Base-by-base conservation (phyloP, 2,888 invertebrate species). In the Nymphalis urticae region DNA sequence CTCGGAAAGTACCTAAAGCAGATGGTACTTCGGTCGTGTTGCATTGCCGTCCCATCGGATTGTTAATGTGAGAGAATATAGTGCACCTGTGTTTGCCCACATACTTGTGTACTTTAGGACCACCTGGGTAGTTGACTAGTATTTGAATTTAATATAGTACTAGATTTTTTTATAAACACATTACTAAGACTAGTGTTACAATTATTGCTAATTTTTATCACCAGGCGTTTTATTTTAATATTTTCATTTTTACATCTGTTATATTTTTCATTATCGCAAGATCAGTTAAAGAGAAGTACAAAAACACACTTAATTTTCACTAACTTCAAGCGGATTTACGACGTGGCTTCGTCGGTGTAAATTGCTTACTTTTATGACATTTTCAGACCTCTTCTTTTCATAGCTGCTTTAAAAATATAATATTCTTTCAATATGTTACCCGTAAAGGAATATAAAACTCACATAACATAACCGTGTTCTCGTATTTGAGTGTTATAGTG, bases 331-430 rank as follows among this genome's bases (percentile, higher is more conserved):
- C 76, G 82, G 82, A 86, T 86, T 88, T 86, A 87, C 83, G 85
- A 80, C 76, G 78, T 75, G 74, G 81, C 78, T 77, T 79, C 80
- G 82, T 84, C 81, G 85, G 80, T 84, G 85, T 84, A 83, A 85
- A 87, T 85, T 83, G 82, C 83, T 84, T 82, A 82, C 80, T 84
- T 84, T 86, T 86, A 85, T 82, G 80, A 82, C 81, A 81, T 83
- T 82, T 84, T 77, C 78, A 76, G 76, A 77, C 72, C 72, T 73
- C 69, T 76, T 71, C 72, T 69, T 72, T 73, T 79, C 75, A 79
- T 76, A 71, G 71, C 72, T 66, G 62, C 61, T 73, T 72, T 72
- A 66, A 73, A 68, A 72, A 72, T 70, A 73, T 72, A 32, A 71
- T 71, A 71, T 69, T 68, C 68, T 68, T 68, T 71, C 71, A 68